Conservation (phyloP, 2,113 vertebrate species). For the Dendropsophus ebraccatus region DNA sequence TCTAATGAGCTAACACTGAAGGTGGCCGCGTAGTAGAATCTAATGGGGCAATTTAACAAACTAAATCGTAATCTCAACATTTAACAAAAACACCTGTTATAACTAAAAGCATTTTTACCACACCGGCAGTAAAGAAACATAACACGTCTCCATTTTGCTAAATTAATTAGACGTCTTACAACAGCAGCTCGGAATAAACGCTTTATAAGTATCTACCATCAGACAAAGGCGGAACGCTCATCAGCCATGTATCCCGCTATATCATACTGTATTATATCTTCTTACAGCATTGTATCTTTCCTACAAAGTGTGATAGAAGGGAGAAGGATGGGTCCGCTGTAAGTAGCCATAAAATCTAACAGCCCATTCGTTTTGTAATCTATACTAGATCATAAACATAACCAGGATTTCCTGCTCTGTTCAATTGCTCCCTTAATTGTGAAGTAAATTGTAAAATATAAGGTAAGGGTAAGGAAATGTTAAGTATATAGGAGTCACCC, state of each 20-base stretch:
- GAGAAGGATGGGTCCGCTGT: not conserved
- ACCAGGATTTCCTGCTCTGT: not conserved
- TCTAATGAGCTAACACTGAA: not conserved
- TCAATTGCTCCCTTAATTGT: not conserved
- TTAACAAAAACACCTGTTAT: constrained; percentile 11
- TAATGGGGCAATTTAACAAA: not conserved
- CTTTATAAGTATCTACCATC: constrained; percentile 9
- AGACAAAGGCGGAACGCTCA: not conserved
- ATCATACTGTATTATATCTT: not conserved
- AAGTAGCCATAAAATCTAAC: not conserved
- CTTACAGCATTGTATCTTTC: not conserved
- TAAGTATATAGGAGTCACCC: too few species aligned
- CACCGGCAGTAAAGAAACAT: not conserved
- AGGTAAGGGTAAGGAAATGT: too few species aligned
- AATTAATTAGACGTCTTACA: constrained; percentile 24
- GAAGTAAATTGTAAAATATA: not conserved
- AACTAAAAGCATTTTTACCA: constrained; percentile 3
- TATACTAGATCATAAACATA: not conserved
- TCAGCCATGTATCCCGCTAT: not conserved
- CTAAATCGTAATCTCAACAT: constrained; percentile 9
- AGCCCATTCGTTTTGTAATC: not conserved
- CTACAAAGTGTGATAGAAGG: not conserved
- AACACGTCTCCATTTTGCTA: constrained; percentile 9
- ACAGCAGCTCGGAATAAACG: not conserved
- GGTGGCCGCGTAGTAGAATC: not conserved